Evolutionary conservation across 2,888 invertebrate species (phyloP), one percentile per base, ranked within the genome.

Genomic region (Poecilobothrus nobilitatus): DNA sequence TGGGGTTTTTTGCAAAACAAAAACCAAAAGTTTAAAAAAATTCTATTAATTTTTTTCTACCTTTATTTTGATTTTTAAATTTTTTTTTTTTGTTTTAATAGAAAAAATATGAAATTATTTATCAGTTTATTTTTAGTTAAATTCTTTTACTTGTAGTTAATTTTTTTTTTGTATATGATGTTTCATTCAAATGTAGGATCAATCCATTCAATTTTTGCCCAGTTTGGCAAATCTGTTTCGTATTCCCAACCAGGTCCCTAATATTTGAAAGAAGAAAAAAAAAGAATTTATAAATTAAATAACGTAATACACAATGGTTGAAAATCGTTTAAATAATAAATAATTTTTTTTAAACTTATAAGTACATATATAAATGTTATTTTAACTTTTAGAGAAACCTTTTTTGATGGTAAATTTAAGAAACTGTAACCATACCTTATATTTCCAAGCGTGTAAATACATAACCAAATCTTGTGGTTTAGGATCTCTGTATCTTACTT

Each of bases 401-500:
- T 34, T 34, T 34, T 8, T 8, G 34, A 34, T n/a, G n/a, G n/a
- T n/a, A n/a, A n/a, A n/a, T n/a, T 44, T 44, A 12, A 53, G n/a
- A 53, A n/a, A n/a, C n/a, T n/a, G n/a, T 12, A 18, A 18, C 63
- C 69, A 79, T 79, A 91, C 91, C 87, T 89, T 89, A 81, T 94
- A 94, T 77, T 92, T 92, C 92, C 93, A 93, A 41, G 97, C 97
- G 82, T 97, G 97, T 65, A 97, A 87, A 82, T 94, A 97, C 94
- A 97, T 95, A 74, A 96, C 91, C 71, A 97, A 87, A 81, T 97
- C 95, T 74, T 91, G 88, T 0, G 94, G 93, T 72, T 91, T 88
- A 0, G 97, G 97, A 82, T 97, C 97, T 73, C 92, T 85, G 84
- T 94, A 96, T 71, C 92, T 87, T 70, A 94, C 91, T 82, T 93